Percentiles rank a stretch among this genome's conserved stretches.
Evolutionary conservation across 2,888 invertebrate species (phyloP).

Genomic region (Trichacis sp.): DNA sequence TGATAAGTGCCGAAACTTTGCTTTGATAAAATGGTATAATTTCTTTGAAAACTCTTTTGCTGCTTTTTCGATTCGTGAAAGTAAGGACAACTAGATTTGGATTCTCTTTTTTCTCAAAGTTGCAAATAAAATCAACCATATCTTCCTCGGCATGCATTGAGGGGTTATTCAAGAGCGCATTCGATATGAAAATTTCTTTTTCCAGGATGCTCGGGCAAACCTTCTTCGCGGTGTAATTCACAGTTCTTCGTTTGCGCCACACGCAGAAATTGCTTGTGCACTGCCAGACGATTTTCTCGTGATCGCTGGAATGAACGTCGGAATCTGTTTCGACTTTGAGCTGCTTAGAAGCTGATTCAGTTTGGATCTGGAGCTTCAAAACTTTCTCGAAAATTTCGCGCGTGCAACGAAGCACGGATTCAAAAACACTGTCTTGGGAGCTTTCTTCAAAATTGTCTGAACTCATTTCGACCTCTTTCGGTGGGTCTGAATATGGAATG

Average conservation of each 20-base stretch:
- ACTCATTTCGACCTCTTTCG: slow-evolving; percentile 33
- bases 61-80: slow-evolving; percentile 50
- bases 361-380: too few relatives aligned
- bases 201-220: slow-evolving; percentile 56
- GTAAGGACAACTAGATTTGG: slow-evolving; percentile 54
- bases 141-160: background rate
- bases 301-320: slow-evolving; percentile 61
- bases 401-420: slow-evolving; percentile 54
- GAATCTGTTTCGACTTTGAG: slow-evolving; percentile 60
- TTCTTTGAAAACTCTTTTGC: slow-evolving; percentile 32
- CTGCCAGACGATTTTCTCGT: slow-evolving; percentile 52
- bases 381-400: slow-evolving; percentile 59
- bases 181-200: slow-evolving; percentile 62
- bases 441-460: slow-evolving; percentile 46
- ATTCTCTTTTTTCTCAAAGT: slow-evolving; percentile 50
- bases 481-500: slow-evolving; percentile 47
- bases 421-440: slow-evolving; percentile 55
- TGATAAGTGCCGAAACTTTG: background rate
- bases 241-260: slow-evolving; percentile 59
- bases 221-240: slow-evolving; percentile 34
- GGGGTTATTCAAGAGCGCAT: slow-evolving; percentile 47
- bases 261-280: slow-evolving; percentile 61
- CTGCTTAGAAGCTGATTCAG: slow-evolving; percentile 53
- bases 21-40: background rate
- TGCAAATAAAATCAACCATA: slow-evolving; percentile 60